These are phyloP conservation scores for Hirtodrosophila cameraria DNA, from an alignment of 2,888 invertebrate species.

Conservation along the genomic window DNA sequence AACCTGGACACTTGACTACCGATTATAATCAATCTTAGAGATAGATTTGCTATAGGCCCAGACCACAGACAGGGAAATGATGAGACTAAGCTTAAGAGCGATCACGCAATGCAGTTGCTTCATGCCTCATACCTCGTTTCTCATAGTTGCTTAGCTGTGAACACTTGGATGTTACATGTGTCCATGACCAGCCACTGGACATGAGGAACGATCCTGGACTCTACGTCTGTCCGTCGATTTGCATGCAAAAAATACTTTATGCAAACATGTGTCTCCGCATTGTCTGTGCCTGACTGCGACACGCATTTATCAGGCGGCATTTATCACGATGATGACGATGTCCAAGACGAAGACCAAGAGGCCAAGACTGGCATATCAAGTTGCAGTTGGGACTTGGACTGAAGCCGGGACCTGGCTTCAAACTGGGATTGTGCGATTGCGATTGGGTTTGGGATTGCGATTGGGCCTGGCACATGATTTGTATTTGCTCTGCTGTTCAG, in stretches of 20 bases:
- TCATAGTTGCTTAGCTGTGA: constrained; percentile 37
- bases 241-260: constrained; percentile 49
- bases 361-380: constrained; percentile 68
- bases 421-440: too few species aligned
- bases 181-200: constrained; percentile 61
- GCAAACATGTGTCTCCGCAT: constrained; percentile 76
- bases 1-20: constrained; percentile 80
- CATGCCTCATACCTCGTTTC: constrained; percentile 9
- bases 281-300: constrained; percentile 69
- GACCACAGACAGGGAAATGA: constrained; percentile 40
- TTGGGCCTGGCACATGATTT: constrained; percentile 48
- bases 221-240: constrained; percentile 24
- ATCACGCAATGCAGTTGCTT: constrained; percentile 43
- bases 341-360: constrained; percentile 20
- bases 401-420: too few species aligned
- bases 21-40: constrained; percentile 82
- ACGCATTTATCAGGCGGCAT: constrained; percentile 77
- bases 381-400: constrained; percentile 41
- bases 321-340: constrained; percentile 63
- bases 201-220: constrained; percentile 27
- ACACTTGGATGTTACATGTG: constrained; percentile 63
- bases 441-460: not conserved
- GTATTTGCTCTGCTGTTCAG: constrained; percentile 58
- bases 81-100: constrained; percentile 29
- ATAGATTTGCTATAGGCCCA: constrained; percentile 62